These are phyloP conservation scores for Coryphaenoides rupestris DNA, from an alignment of 2,113 vertebrate genomes.

Conservation along the genomic window DNA sequence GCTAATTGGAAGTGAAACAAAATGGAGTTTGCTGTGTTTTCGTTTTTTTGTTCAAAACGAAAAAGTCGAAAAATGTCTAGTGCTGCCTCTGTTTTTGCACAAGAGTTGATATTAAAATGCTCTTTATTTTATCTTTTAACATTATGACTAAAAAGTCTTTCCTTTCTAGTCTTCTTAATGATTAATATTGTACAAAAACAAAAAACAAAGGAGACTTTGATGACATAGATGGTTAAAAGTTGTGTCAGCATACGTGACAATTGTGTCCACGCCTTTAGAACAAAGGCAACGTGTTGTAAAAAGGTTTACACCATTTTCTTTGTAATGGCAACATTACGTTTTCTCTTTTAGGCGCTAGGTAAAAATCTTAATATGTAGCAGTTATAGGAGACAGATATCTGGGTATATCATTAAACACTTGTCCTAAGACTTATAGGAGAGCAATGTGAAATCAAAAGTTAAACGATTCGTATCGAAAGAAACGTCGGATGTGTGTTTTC, in stretches of 20 bases:
- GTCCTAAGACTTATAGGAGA: no score
- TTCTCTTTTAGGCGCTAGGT: conserved; percentile 41
- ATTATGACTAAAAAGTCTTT: conserved; percentile 70
- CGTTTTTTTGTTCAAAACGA: conserved; percentile 71
- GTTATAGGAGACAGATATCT: no score
- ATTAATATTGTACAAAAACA: conserved; percentile 43
- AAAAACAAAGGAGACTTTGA: conserved; percentile 35
- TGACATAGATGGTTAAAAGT: conserved; percentile 65
- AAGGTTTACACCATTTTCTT: no score
- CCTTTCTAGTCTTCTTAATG: conserved; percentile 48
- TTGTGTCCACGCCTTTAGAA: conserved; percentile 66
- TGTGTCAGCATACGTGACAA: conserved; percentile 70
- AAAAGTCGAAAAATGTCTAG: conserved; percentile 42
- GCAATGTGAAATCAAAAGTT: no score
- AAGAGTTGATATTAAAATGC: no score
- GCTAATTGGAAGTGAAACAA: conserved; percentile 46
- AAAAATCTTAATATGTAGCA: conserved; percentile 46
- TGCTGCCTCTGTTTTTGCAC: conserved; percentile 86
- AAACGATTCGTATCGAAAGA: no score
- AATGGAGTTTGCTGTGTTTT: conserved; percentile 1
- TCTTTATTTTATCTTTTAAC: conserved; percentile 78
- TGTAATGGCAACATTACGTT: conserved; percentile 20
- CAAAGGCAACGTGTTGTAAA: conserved; percentile 65
- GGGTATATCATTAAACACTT: no score
- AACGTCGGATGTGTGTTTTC: no score